Conservation (phyloP, 2,113 vertebrate genomes). For the Serilophus lunatus region DNA sequence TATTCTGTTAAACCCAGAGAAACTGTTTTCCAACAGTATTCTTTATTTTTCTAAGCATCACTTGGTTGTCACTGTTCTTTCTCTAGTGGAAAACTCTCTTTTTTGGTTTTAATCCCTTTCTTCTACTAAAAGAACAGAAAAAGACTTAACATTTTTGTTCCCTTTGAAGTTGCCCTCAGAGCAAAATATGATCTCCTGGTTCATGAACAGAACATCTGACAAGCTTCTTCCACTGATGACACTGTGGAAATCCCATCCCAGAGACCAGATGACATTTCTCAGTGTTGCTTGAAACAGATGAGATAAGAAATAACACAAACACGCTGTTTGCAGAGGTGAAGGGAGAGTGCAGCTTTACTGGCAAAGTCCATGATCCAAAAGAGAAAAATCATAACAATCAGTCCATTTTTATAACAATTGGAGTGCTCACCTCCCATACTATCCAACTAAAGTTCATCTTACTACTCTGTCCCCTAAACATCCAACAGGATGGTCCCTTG, state of each 20-base stretch:
- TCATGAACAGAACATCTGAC: not conserved
- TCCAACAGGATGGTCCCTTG: no score
- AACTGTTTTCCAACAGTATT: not conserved
- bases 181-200: not conserved
- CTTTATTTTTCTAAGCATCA: not conserved
- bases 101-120: not conserved
- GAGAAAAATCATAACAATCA: no score
- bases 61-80: not conserved
- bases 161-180: constrained; percentile 1
- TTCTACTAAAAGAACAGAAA: not conserved
- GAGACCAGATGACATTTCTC: not conserved
- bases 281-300: no score
- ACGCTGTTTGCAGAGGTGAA: no score
- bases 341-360: no score
- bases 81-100: not conserved
- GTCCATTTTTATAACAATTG: no score
- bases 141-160: not conserved
- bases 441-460: no score
- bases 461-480: no score
- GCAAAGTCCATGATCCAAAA: no score
- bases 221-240: not conserved
- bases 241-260: not conserved
- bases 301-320: no score
- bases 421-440: no score
- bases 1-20: not conserved